Base-by-base conservation (phyloP, 2,113 vertebrate species). In the Noturus placidus region DNA sequence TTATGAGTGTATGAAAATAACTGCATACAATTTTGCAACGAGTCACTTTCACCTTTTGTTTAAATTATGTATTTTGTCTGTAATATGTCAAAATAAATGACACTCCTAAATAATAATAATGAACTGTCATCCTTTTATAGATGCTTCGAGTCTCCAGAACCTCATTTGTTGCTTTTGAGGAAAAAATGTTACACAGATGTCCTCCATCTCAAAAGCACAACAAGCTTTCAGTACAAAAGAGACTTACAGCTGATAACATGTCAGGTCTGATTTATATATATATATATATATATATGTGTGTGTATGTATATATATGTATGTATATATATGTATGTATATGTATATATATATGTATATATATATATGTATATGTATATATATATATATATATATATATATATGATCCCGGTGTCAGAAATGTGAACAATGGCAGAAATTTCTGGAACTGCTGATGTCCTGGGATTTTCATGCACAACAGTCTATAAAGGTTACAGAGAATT, bases 181-280 rank as follows among this genome's bases (percentile, higher is more conserved):
- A 79, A 79, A 79, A 78, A 79, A 79, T 54, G 27, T 30, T 30
- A n/a, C 5, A 54, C 76, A 78, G 76, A 54, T 30, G 50, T 78
- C 14, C 0, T 78, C 14, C 27, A 3, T 54, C n/a, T 52, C 74
- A 5, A 80, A 79, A 20, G 56, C 20, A 35, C 3, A 20, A n/a
- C 54, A 7, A 19, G 14, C 14, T 30, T 78, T 78, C 50, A 54
- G 50, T 7, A 54, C 27, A 54, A 54, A 54, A 74, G 70, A 77
- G 22, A 77, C 42, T n/a, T n/a, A 80, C 7, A 5, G 10, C 17
- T 54, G 13, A 54, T 33, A 33, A 56, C 15, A 14, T 25, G 52
- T 80, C 52, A 25, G 52, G 2, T 38, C 38, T 38, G 38, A 2
- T 3, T 4, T 38, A 38, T 38, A 38, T 2, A 38, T 38, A 38